Evolutionary conservation across 2,113 vertebrate genomes (phyloP).

Genomic region (Archocentrus centrarchus): DNA sequence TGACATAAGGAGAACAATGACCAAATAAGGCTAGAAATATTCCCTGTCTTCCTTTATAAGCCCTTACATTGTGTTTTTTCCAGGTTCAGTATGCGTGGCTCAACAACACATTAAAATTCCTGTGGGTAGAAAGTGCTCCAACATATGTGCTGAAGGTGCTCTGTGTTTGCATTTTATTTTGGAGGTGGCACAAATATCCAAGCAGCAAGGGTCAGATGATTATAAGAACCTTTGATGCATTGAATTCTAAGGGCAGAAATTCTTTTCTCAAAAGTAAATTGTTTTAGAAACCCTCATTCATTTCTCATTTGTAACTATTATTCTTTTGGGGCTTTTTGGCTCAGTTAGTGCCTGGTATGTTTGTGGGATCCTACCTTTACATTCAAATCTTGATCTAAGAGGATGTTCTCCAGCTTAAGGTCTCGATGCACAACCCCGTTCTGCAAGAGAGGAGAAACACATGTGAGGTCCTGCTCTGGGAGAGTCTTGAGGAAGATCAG

Average conservation of each 20-base stretch:
- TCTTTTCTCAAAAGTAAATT: not conserved
- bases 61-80: constrained; percentile 56
- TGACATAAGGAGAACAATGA: constrained; percentile 68
- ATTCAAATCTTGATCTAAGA: constrained; percentile 82
- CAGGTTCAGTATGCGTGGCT: constrained; percentile 29
- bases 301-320: not conserved
- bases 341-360: not conserved
- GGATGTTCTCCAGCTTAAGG: constrained; percentile 86
- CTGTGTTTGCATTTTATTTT: constrained; percentile 13
- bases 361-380: constrained; percentile 76
- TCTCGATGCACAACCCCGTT: constrained; percentile 84
- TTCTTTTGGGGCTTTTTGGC: not conserved
- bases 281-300: not conserved
- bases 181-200: not conserved
- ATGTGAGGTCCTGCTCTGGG: constrained; percentile 2
- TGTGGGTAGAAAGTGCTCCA: constrained; percentile 40
- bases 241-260: not conserved
- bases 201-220: not conserved
- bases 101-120: constrained; percentile 35
- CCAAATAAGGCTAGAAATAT: constrained; percentile 69
- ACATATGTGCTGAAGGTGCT: constrained; percentile 31
- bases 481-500: constrained; percentile 18
- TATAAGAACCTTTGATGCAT: not conserved
- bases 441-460: constrained; percentile 65
- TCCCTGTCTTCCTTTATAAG: constrained; percentile 55